Evolutionary conservation across 2,797 vertebrate species (phyloP).

Genomic region (Antrozous pallidus): DNA sequence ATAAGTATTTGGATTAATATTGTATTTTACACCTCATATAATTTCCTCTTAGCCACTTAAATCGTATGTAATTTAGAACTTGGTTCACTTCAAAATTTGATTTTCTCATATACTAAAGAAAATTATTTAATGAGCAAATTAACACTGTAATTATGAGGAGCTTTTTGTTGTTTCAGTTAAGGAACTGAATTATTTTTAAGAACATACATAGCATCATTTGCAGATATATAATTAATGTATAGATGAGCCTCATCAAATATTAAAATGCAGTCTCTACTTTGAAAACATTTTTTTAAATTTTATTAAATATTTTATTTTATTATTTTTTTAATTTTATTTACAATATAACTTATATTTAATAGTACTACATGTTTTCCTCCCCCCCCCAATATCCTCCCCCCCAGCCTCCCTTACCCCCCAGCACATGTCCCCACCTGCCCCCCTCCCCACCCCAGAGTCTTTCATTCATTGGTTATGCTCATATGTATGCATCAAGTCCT

Average conservation of each 20-base stretch:
- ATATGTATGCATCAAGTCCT: too few species aligned
- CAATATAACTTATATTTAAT: too few species aligned
- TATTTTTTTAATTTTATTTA: too few species aligned
- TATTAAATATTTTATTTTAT: too few species aligned
- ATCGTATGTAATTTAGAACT: constrained; percentile 46
- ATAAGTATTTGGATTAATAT: constrained; percentile 51
- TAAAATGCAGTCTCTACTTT: not conserved
- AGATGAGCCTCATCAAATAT: constrained; percentile 8
- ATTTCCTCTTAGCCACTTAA: constrained; percentile 42
- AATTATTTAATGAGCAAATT: constrained; percentile 56
- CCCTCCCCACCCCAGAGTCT: too few species aligned
- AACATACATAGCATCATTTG: constrained; percentile 49
- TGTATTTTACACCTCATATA: not conserved
- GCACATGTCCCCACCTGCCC: too few species aligned
- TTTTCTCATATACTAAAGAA: constrained; percentile 43
- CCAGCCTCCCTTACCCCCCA: too few species aligned
- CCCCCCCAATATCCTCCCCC: too few species aligned
- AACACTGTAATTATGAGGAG: constrained; percentile 38
- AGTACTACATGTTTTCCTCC: too few species aligned
- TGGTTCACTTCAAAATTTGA: constrained; percentile 38
- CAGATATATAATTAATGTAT: constrained; percentile 48
- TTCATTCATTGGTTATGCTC: too few species aligned
- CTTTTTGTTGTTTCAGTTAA: constrained; percentile 32
- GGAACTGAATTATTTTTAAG: constrained; percentile 54
- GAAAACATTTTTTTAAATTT: constrained; percentile 26